These are phyloP conservation scores for Geophilus truncorum DNA, from an alignment of 2,888 invertebrate genomes.

Conservation along the genomic window DNA sequence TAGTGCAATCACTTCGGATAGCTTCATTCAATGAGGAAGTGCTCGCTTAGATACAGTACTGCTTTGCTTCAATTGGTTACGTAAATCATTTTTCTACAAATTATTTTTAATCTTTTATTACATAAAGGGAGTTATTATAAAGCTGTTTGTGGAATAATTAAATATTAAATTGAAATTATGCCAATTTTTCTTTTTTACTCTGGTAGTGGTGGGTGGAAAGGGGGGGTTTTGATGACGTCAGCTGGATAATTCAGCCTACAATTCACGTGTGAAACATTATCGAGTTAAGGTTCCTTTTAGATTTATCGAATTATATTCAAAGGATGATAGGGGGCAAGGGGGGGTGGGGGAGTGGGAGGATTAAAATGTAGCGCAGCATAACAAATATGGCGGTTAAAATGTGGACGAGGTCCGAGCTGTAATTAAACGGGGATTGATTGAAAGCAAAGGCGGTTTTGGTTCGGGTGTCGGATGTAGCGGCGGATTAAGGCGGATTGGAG, in stretches of 20 bases:
- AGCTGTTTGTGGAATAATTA: no score
- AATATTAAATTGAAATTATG: background rate
- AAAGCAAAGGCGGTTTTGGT: background rate
- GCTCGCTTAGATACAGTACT: background rate
- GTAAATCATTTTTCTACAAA: background rate
- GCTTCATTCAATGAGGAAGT: no score
- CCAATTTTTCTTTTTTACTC: background rate
- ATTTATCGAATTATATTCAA: background rate
- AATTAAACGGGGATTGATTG: conserved; percentile 11
- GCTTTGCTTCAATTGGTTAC: background rate
- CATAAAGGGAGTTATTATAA: background rate
- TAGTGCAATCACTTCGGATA: no score
- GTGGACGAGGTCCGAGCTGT: background rate
- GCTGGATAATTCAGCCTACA: background rate
- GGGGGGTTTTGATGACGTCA: background rate
- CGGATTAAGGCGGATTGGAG: background rate
- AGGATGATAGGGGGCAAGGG: background rate
- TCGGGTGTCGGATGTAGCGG: background rate
- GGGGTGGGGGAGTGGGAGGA: background rate
- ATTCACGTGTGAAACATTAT: background rate
- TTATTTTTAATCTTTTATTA: background rate
- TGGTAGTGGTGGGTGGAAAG: no score
- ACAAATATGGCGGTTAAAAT: background rate
- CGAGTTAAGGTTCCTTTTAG: background rate
- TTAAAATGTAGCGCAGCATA: background rate